phyloP scores from a whole-genome alignment of 2,797 vertebrate species.

The Notolepis coatsorum region DNA sequence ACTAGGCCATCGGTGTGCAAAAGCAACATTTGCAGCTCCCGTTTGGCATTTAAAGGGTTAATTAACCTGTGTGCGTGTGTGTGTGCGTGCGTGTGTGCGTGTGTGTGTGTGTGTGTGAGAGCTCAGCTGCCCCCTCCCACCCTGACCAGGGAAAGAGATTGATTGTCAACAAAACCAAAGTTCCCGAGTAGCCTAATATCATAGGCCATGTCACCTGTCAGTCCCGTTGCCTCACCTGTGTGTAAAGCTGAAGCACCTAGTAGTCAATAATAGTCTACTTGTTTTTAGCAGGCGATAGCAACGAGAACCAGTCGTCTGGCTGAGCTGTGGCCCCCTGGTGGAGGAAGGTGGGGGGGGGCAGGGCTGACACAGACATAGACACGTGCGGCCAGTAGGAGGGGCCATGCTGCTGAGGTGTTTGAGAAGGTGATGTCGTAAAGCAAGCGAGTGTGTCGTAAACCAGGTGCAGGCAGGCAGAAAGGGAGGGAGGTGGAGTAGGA shows the following conservation, averaged over 20 bases:
- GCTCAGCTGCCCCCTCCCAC: neutral
- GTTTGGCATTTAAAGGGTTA: slow-evolving; percentile 22
- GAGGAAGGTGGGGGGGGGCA: neutral
- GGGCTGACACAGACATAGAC: slow-evolving; percentile 18
- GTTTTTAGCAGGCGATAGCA: no score
- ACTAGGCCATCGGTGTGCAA: no score
- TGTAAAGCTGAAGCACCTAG: no score
- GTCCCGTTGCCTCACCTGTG: no score
- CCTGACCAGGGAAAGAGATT: neutral
- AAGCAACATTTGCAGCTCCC: neutral
- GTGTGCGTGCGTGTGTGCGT: no score
- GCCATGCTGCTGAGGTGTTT: slow-evolving; percentile 74
- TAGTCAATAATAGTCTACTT: no score
- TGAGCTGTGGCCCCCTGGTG: no score
- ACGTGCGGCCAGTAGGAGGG: slow-evolving; percentile 68
- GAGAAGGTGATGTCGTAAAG: slow-evolving; percentile 94
- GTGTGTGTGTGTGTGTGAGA: no score
- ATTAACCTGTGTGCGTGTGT: neutral
- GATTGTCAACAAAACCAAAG: slow-evolving; percentile 6
- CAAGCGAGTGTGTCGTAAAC: slow-evolving; percentile 90
- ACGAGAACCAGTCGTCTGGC: neutral
- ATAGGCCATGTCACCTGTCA: neutral
- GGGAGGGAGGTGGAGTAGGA: slow-evolving; percentile 81
- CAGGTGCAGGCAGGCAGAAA: slow-evolving; percentile 86
- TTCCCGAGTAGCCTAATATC: neutral